Evolutionary conservation across 2,888 invertebrate genomes (phyloP), one percentile per base, ranked within the genome.

Genomic region (Urechis unicinctus): DNA sequence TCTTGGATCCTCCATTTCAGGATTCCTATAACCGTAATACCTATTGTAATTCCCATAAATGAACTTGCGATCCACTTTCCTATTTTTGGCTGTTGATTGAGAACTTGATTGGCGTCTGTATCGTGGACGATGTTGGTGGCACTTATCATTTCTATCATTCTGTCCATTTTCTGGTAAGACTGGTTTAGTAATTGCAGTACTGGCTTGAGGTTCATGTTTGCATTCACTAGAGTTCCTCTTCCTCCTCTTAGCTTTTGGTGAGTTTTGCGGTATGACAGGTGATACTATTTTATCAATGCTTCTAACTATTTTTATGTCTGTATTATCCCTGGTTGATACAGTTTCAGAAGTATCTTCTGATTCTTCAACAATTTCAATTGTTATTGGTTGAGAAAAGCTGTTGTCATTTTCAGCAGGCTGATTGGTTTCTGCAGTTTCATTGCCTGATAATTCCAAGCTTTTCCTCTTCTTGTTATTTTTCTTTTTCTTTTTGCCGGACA

Each of bases 11-110:
- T 69, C 88, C 43, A 86, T 85, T 66, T 88, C 86, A 25, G 87
- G 83, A 79, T 93, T 91, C 36, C 96, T 85, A 74, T 95, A 94
- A 25, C 96, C 96, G 73, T 95, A 94, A 81, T 97, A 97, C 80
- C 91, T 87, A 77, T 91, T 90, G 79, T 95, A 97, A 80, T 98
- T 98, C 55, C 98, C 97, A 81, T 88, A 94, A 71, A 91, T 89
- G 81, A 91, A 95, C 73, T 85, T 85, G 57, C 85, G 83, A 88
- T 88, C 25, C 85, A 82, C 67, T 88, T 85, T 78, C 89, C 90
- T 50, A 9, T 30, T n/a, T n/a, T 29, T 55, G 21, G 42, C 22
- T 4, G 80, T 61, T 65, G 60, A 70, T 74, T 31, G 29, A 25
- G 9, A 3, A n/a, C 50, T 4, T 6, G n/a, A n/a, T 25, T 36